Base-by-base conservation (phyloP, 2,113 vertebrate species). In the Prunella himalayana region DNA sequence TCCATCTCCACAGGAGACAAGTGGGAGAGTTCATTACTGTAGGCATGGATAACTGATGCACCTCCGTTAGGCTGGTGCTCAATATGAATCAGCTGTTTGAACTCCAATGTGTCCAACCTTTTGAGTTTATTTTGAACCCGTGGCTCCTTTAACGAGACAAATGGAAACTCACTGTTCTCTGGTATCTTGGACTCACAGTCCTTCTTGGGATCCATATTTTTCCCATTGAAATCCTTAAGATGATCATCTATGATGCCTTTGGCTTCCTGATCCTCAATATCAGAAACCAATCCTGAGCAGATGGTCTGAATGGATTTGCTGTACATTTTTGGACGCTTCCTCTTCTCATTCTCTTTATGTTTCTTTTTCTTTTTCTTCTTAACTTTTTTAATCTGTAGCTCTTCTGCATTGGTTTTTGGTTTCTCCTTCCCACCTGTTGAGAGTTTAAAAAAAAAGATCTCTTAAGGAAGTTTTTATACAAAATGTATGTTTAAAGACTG, bases 321-420 rank as follows among this genome's bases (percentile, higher is more conserved):
- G 96, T 98, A 99, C 99, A 99, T 99, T 98, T 99, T 99, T 76
- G 99, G 99, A 73, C 98, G 98, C 88, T 99, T 99, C 82, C 99
- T 98, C 97, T 99, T 99, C 97, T 99, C 99, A 10, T 98, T 99
- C 85, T 99, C 99, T 99, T 99, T 99, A 94, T 99, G 99, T 98
- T 99, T 99, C 99, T 99, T 99, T 98, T 99, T 99, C 99, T 99
- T 99, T 99, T 99, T 99, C 98, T 99, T 99, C 98, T 99, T 99
- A n/a, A 99, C 99, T 96, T 99, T 99, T 98, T 99, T 99, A 94
- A 99, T 98, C 98, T 99, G 98, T 94, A 99, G 98, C 94, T 99
- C 99, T 95, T 99, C 99, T 2, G 97, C 91, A 95, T 98, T 98
- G 78, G 98, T 97, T 98, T 99, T 99, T 93, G 98, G 97, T 95